These are phyloP conservation scores for Paratrypauchen microcephalus DNA, from an alignment of 2,797 vertebrate genomes.

Conservation along the genomic window DNA sequence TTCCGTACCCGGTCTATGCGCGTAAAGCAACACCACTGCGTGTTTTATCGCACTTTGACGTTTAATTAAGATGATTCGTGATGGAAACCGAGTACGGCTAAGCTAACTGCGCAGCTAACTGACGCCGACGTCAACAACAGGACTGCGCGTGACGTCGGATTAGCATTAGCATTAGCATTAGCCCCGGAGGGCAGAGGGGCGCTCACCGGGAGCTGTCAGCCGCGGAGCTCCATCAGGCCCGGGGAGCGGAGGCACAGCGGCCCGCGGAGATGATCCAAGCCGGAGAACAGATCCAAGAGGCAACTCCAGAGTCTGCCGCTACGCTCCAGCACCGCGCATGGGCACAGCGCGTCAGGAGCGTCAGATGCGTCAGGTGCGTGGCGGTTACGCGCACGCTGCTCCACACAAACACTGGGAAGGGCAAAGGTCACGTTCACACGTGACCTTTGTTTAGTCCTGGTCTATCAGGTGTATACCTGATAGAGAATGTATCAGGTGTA, in stretches of 20 bases:
- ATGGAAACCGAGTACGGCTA: neutral
- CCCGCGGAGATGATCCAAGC: neutral
- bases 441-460: neutral
- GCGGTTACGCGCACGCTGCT: neutral
- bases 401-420: neutral
- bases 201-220: slow-evolving; percentile 11
- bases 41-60: neutral
- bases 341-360: neutral
- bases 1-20: neutral
- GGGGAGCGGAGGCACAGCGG: neutral
- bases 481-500: too few species aligned
- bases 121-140: slow-evolving; percentile 32
- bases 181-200: neutral
- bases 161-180: neutral
- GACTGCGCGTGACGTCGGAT: neutral
- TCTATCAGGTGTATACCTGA: too few species aligned
- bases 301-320: neutral
- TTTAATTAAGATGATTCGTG: neutral
- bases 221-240: neutral
- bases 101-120: slow-evolving; percentile 61
- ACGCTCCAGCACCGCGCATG: neutral
- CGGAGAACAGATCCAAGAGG: neutral
- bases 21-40: neutral
- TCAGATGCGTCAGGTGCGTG: neutral
- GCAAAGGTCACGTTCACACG: neutral